Evolutionary conservation across 2,888 invertebrate species (phyloP).

Genomic region (Mesoligia furuncula): DNA sequence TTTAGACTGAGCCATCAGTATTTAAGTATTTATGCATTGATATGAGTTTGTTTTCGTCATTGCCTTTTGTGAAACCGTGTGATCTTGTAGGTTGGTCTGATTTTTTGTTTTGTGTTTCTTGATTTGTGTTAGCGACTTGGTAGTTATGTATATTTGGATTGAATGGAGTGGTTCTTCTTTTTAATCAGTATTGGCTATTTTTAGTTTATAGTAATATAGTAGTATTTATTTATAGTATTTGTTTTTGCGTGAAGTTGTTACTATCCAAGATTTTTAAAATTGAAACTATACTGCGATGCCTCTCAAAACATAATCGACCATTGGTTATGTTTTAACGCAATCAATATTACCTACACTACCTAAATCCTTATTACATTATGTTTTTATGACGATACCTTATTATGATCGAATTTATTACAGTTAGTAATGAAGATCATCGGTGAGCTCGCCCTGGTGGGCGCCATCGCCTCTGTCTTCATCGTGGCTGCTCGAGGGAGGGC

Average conservation of each 20-base stretch:
- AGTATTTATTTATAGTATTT: no score
- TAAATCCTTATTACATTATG: not conserved
- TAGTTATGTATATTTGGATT: slow-evolving; percentile 33
- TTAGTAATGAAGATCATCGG: slow-evolving; percentile 86
- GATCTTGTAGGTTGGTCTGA: slow-evolving; percentile 44
- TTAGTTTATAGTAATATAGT: not conserved
- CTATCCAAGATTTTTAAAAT: not conserved
- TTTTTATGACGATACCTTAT: not conserved
- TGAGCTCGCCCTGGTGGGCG: slow-evolving; percentile 84
- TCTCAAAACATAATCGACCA: not conserved
- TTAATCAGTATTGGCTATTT: no score
- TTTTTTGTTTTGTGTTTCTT: slow-evolving; percentile 20
- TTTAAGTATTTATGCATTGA: slow-evolving; percentile 64
- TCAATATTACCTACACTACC: not conserved
- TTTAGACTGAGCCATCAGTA: slow-evolving; percentile 55
- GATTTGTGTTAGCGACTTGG: not conserved
- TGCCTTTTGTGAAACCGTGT: slow-evolving; percentile 53
- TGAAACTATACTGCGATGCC: not conserved
- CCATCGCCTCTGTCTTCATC: slow-evolving; percentile 87
- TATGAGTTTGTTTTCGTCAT: slow-evolving; percentile 55
- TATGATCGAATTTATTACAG: slow-evolving; percentile 65
- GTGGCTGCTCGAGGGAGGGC: slow-evolving; percentile 86
- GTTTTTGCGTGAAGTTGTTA: not conserved
- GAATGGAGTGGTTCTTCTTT: not conserved
- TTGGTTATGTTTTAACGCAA: not conserved